Evolutionary conservation across 2,797 vertebrate species (phyloP).

Genomic region (Hemibagrus guttatus): DNA sequence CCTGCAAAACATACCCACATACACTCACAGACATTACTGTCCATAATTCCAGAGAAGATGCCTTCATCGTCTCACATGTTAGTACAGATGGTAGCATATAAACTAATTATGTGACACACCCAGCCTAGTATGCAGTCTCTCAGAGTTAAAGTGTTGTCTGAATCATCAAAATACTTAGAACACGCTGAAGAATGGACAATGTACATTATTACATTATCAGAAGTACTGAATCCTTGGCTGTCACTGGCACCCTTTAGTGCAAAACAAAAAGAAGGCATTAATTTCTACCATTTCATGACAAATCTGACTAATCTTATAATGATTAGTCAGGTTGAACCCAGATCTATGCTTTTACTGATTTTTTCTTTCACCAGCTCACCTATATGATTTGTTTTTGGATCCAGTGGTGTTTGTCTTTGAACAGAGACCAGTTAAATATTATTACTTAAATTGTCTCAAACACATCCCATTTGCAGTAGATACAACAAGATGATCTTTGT

Average conservation of each 20-base stretch:
- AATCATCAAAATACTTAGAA: background rate
- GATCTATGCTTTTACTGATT: background rate
- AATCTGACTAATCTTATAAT: background rate
- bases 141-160: background rate
- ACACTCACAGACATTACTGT: constrained; percentile 24
- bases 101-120: background rate
- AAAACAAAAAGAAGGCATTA: no score
- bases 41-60: background rate
- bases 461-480: background rate
- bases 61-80: no score
- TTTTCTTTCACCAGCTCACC: background rate
- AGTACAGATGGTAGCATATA: background rate
- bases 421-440: background rate
- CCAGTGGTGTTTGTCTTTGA: background rate
- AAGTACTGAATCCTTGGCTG: background rate
- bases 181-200: background rate
- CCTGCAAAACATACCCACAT: constrained; percentile 67
- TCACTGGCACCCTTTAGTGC: no score
- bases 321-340: background rate
- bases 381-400: background rate
- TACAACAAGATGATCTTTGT: background rate
- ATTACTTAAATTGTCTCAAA: background rate
- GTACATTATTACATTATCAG: background rate
- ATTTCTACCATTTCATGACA: no score
- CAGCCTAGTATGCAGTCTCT: background rate